Conservation (phyloP, 1,140 invertebrate genomes). For the Pogonomyrmex californicus region DNA sequence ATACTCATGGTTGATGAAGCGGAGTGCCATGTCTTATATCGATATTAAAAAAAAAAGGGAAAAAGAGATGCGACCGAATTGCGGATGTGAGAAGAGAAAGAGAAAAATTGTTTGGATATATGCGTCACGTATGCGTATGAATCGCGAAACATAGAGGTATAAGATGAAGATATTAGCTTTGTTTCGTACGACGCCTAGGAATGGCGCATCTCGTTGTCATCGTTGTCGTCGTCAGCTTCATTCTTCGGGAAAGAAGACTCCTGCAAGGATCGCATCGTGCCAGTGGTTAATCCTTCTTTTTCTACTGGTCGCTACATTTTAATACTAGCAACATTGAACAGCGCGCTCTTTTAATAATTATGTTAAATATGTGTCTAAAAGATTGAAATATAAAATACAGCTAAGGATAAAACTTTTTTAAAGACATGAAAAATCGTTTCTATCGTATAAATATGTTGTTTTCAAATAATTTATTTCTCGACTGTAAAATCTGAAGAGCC, state of each 20-base stretch:
- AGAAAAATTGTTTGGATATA: not conserved
- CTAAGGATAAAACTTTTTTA: not conserved
- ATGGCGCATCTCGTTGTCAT: slow-evolving; percentile 16
- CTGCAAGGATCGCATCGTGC: not conserved
- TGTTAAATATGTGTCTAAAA: slow-evolving; percentile 21
- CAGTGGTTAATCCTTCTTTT: not conserved
- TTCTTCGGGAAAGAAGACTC: slow-evolving; percentile 38
- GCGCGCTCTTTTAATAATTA: not conserved
- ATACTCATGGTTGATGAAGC: slow-evolving; percentile 71
- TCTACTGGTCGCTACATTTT: slow-evolving; percentile 11
- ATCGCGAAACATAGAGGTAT: not conserved
- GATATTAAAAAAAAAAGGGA: slow-evolving; percentile 47
- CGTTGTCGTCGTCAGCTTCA: not conserved
- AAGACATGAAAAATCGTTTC: not conserved
- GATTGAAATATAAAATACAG: not conserved
- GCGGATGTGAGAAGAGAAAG: not conserved
- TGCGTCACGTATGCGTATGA: not conserved
- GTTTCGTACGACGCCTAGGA: slow-evolving; percentile 9
- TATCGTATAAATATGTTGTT: not conserved
- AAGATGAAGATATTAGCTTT: slow-evolving; percentile 15
- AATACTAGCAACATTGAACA: slow-evolving; percentile 41
- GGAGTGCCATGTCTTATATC: slow-evolving; percentile 74
- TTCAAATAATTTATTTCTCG: not conserved
- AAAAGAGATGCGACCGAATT: slow-evolving; percentile 13
- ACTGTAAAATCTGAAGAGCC: not conserved